These are phyloP conservation scores for Chaenogobius annularis DNA, from an alignment of 2,113 vertebrate species.

Conservation along the genomic window DNA sequence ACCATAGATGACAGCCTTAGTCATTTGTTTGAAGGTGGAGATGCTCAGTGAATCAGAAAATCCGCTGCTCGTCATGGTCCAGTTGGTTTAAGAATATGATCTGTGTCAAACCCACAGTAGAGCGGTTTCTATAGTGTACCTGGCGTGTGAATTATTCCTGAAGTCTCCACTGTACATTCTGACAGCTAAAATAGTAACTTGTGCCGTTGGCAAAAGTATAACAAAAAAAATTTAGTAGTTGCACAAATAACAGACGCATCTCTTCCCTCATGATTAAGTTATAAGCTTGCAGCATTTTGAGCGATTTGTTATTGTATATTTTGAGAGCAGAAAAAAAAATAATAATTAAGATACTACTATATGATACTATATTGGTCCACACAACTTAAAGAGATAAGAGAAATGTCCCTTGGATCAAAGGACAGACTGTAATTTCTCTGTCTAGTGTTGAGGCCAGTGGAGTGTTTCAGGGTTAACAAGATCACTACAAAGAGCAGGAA, in stretches of 20 bases:
- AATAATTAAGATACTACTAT: too few relatives aligned
- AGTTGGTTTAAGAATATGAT: neutral
- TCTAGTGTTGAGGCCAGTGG: neutral
- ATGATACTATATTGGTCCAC: neutral
- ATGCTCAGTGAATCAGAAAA: conserved; percentile 1
- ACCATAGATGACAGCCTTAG: neutral
- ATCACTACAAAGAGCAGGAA: conserved; percentile 1
- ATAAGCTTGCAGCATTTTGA: neutral
- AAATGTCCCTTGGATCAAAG: neutral
- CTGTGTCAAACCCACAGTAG: neutral
- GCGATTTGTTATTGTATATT: neutral
- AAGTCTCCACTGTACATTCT: neutral
- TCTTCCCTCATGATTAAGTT: neutral
- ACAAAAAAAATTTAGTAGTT: neutral
- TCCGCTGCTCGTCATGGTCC: neutral
- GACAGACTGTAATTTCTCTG: neutral
- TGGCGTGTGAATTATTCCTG: neutral
- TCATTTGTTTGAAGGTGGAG: neutral
- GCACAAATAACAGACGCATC: neutral
- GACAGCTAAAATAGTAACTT: neutral
- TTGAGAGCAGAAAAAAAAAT: too few relatives aligned
- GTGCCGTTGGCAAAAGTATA: neutral
- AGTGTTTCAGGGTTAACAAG: conserved; percentile 5
- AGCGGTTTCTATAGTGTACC: neutral
- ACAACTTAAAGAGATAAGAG: neutral